Percentiles rank a stretch among this genome's conserved stretches.
These are phyloP conservation scores for Saiga tatarica DNA, from an alignment of 2,113 vertebrate species.

Conservation along the genomic window DNA sequence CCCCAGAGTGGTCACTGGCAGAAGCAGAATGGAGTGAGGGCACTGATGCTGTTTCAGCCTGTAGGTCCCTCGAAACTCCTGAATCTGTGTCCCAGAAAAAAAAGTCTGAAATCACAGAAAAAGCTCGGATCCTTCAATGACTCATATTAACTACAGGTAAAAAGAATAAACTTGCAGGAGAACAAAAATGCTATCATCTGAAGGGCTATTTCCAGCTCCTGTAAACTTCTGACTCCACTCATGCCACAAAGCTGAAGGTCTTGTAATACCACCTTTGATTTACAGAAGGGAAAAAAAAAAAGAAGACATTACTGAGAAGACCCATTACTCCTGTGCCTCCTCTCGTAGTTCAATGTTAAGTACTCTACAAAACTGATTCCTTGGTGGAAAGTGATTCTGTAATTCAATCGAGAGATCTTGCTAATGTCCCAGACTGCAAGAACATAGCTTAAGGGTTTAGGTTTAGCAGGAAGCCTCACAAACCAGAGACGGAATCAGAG, in stretches of 20 bases:
- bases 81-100: neutral
- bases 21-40: neutral
- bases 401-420: slow-evolving; percentile 87
- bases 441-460: slow-evolving; percentile 88
- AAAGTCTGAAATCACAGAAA: slow-evolving; percentile 61
- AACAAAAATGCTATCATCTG: slow-evolving; percentile 62
- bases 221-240: slow-evolving; percentile 67
- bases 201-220: slow-evolving; percentile 6
- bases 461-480: slow-evolving; percentile 83
- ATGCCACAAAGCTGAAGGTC: slow-evolving; percentile 62
- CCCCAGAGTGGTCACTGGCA: neutral
- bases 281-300: slow-evolving; percentile 76
- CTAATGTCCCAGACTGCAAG: slow-evolving; percentile 86
- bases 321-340: slow-evolving; percentile 83
- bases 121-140: slow-evolving; percentile 15
- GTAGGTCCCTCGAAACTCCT: neutral
- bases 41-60: neutral
- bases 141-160: slow-evolving; percentile 30
- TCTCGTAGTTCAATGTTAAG: slow-evolving; percentile 85
- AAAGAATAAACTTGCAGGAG: slow-evolving; percentile 60
- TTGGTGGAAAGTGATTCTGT: slow-evolving; percentile 87
- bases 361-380: slow-evolving; percentile 83
- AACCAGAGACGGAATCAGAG: slow-evolving; percentile 82
- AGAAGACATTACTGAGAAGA: slow-evolving; percentile 83
- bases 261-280: slow-evolving; percentile 78